Conservation (phyloP, 2,888 invertebrate genomes). For the Hecatera dysodea region DNA sequence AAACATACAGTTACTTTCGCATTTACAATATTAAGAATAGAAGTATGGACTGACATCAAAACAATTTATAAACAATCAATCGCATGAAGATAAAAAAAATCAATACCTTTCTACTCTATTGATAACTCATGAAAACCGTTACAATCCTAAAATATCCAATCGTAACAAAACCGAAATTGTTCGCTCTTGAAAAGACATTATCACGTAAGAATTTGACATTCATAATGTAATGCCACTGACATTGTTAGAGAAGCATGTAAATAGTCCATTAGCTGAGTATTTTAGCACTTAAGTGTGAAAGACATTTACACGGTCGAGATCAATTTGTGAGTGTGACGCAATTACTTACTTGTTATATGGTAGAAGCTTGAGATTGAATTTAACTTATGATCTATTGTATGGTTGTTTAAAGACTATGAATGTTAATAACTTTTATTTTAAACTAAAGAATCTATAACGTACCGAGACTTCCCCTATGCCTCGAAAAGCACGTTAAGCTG, state of each 20-base stretch:
- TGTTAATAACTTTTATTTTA: neutral
- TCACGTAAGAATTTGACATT: constrained; percentile 16
- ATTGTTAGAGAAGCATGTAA: constrained; percentile 14
- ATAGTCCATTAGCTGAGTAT: constrained; percentile 11
- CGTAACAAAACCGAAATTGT: neutral
- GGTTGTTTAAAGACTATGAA: neutral
- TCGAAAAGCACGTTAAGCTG: too few species aligned
- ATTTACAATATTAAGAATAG: too few species aligned
- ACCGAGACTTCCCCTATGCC: too few species aligned
- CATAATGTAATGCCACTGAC: neutral
- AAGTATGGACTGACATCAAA: neutral
- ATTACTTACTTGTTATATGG: constrained; percentile 22
- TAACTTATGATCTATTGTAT: neutral
- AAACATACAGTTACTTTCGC: too few species aligned
- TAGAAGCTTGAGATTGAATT: constrained; percentile 34
- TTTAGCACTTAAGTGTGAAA: constrained; percentile 42
- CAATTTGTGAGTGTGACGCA: constrained; percentile 26
- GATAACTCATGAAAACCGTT: neutral
- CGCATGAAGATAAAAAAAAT: neutral
- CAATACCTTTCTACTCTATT: too few species aligned
- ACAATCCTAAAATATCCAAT: neutral
- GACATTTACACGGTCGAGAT: constrained; percentile 34
- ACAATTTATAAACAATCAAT: neutral
- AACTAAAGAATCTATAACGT: too few species aligned
- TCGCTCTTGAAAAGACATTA: constrained; percentile 25